These are phyloP conservation scores for Nyctibius bracteatus DNA, from an alignment of 2,113 vertebrate genomes.

Conservation along the genomic window DNA sequence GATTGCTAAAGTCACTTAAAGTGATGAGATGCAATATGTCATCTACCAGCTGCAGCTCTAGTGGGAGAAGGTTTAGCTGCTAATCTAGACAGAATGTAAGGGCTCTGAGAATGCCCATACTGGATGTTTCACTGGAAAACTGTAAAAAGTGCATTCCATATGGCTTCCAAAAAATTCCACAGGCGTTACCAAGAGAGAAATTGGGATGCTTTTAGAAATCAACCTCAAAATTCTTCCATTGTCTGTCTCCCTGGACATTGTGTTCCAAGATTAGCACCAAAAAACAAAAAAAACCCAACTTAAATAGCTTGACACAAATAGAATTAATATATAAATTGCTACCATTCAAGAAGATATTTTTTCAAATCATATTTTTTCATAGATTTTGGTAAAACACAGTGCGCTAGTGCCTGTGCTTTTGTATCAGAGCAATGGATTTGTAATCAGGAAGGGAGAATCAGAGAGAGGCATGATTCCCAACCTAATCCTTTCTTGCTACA, in stretches of 20 bases:
- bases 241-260: slow-evolving; percentile 20
- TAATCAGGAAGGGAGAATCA: neutral
- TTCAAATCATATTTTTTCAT: neutral
- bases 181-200: neutral
- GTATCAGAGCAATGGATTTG: neutral
- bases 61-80: neutral
- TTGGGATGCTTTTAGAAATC: slow-evolving; percentile 10
- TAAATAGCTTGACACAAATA: slow-evolving; percentile 11
- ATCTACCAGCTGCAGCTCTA: neutral
- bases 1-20: neutral
- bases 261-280: slow-evolving; percentile 31
- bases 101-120: neutral
- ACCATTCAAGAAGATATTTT: neutral
- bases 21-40: neutral
- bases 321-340: neutral
- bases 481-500: neutral
- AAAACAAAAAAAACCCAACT: neutral
- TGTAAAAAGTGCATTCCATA: slow-evolving; percentile 34
- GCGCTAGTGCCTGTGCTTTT: neutral
- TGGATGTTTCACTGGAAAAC: slow-evolving; percentile 38
- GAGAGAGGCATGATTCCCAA: neutral
- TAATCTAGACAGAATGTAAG: slow-evolving; percentile 35
- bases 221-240: slow-evolving; percentile 49
- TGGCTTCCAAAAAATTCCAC: slow-evolving; percentile 27
- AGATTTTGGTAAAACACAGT: neutral